Conservation (phyloP, 2,888 invertebrate genomes). For the Tinea pellionella region DNA sequence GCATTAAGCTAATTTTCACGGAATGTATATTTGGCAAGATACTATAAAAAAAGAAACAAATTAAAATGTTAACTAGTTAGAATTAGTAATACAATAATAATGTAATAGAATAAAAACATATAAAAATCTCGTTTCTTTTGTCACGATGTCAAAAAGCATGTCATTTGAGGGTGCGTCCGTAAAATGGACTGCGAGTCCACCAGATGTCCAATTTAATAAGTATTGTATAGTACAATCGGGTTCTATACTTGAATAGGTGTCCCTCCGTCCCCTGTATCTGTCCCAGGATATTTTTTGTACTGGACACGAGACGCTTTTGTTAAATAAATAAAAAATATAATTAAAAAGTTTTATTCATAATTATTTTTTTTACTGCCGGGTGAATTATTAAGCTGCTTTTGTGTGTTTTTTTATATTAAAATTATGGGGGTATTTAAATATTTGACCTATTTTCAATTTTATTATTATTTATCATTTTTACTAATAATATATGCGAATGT, state of each 20-base stretch:
- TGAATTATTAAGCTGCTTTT: too few relatives aligned
- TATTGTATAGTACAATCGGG: slow-evolving; percentile 5
- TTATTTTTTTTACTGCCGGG: not conserved
- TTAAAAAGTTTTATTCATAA: not conserved
- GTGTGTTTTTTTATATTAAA: too few relatives aligned
- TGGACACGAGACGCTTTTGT: not conserved
- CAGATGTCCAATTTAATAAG: slow-evolving; percentile 9
- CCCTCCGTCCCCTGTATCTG: not conserved
- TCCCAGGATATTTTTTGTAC: not conserved
- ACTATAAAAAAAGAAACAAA: too few relatives aligned
- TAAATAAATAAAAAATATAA: not conserved
- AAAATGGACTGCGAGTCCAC: slow-evolving; percentile 6
- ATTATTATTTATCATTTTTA: too few relatives aligned
- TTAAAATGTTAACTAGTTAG: too few relatives aligned
- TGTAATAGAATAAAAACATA: too few relatives aligned
- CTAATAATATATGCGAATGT: too few relatives aligned
- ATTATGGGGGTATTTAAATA: too few relatives aligned
- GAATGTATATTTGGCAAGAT: too few relatives aligned
- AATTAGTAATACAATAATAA: too few relatives aligned
- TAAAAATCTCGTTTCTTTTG: not conserved
- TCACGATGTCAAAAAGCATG: not conserved
- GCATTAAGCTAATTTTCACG: too few relatives aligned
- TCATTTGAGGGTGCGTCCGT: not conserved
- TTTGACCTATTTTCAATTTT: too few relatives aligned
- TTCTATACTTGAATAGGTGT: not conserved